These are phyloP conservation scores for Lithobates pipiens DNA, from an alignment of 2,797 vertebrate species.

Conservation along the genomic window DNA sequence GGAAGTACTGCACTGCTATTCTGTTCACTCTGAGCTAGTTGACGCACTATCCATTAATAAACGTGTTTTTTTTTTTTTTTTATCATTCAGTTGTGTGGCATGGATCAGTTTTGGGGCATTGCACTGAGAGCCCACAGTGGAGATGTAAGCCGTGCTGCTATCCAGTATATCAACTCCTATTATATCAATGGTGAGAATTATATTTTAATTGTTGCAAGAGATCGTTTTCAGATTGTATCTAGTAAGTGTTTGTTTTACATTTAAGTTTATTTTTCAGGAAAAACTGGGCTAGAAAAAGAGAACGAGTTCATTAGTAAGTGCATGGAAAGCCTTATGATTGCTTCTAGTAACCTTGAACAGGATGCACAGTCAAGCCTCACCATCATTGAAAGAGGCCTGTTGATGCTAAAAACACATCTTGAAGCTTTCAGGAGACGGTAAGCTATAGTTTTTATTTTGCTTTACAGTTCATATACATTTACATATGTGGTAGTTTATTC, in stretches of 20 bases:
- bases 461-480: too few relatives aligned
- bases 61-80: not conserved
- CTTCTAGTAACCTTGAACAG: conserved; percentile 93
- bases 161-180: conserved; percentile 99
- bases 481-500: too few relatives aligned
- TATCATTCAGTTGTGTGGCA: conserved; percentile 89
- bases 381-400: conserved; percentile 94
- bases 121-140: conserved; percentile 94
- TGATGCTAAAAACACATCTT: conserved; percentile 98
- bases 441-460: not conserved
- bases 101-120: conserved; percentile 99
- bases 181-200: conserved; percentile 92
- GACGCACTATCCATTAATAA: not conserved
- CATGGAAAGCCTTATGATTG: conserved; percentile 98
- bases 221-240: not conserved
- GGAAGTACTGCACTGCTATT: not conserved
- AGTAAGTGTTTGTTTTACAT: not conserved
- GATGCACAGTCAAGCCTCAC: conserved; percentile 94
- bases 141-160: conserved; percentile 96
- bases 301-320: conserved; percentile 99
- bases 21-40: not conserved
- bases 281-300: conserved; percentile 96
- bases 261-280: conserved; percentile 77
- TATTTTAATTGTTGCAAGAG: not conserved
- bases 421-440: conserved; percentile 98